Evolutionary conservation across 92 coral and sea anemone species (phyloP), one percentile per base, ranked within the genome.

Genomic region (Porites rus): DNA sequence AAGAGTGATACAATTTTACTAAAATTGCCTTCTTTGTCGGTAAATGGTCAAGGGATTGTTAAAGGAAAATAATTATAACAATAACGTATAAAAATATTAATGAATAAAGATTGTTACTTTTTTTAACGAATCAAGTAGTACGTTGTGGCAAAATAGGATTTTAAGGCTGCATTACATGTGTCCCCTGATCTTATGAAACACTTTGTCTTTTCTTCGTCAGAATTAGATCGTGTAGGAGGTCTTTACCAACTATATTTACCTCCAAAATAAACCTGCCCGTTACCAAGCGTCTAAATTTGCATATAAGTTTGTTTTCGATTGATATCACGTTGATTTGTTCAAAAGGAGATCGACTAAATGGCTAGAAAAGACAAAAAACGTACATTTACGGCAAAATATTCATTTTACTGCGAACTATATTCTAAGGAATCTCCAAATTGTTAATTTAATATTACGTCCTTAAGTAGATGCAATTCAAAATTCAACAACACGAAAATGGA

Each of bases 201-300:
- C 3, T 3, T 11, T 10, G 51, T 11, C 12, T 43, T 75, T 1
- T 17, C 22, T 74, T 74, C 24, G 12, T 66, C 22, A 53, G 28
- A 67, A 66, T 11, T 1, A 52, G 17, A 24, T 19, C 13, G 17
- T 52, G 4, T 10, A 51, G 51, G 62, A 51, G 75, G 63, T 21
- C 16, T 68, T 67, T 17, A 18, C 58, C 59, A 59, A 43, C 9
- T 9, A 81, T 81, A 69, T 70, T 81, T 81, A 58, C 86, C 60
- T 64, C 16, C 18, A 10, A 69, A 69, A 81, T 77, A 81, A 81
- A 56, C 69, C 54, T 56, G 20, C 58, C 53, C 54, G 69, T 8
- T 56, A 64, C 59, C 69, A 43, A 61, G 17, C 38, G 21, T 74
- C 54, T 14, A 51, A 79, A 70, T 81, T 81, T 81, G 86, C 86